Conservation (phyloP, 2,113 vertebrate genomes). For the Gopherus flavomarginatus region DNA sequence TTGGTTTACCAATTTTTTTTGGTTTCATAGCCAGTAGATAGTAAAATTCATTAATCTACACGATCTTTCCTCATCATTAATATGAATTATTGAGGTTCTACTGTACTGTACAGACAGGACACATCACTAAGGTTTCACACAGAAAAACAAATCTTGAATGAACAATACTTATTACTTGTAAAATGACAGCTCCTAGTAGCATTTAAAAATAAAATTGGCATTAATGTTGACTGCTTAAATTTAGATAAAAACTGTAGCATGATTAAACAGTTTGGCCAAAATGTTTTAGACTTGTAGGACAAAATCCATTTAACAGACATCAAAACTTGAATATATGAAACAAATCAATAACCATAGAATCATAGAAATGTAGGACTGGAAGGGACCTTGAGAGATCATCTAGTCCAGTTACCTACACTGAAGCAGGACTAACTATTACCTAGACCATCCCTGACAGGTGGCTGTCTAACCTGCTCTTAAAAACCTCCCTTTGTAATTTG, state of each 20-base stretch:
- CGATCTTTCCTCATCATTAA: neutral
- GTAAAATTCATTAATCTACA: rapidly evolving
- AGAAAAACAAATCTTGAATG: neutral
- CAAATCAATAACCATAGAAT: neutral
- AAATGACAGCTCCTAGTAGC: neutral
- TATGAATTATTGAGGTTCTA: neutral
- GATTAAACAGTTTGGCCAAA: neutral
- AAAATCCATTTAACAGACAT: neutral
- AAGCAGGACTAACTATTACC: neutral
- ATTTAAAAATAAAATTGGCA: neutral
- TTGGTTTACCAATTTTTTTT: neutral
- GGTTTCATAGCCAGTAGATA: neutral
- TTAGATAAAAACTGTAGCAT: neutral
- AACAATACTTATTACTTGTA: neutral
- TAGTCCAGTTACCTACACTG: neutral
- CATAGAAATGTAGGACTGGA: neutral
- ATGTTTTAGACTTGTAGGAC: neutral
- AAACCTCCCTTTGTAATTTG: neutral
- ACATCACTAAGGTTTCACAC: neutral
- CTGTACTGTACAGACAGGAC: neutral
- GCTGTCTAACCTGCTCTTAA: neutral
- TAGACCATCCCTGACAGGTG: neutral
- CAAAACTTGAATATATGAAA: neutral
- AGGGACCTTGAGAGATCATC: neutral
- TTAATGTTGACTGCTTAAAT: neutral